Percentiles rank a stretch among this genome's conserved stretches.
Evolutionary conservation across 92 coral and sea anemone species (phyloP).

Genomic region (Paramuricea clavata): DNA sequence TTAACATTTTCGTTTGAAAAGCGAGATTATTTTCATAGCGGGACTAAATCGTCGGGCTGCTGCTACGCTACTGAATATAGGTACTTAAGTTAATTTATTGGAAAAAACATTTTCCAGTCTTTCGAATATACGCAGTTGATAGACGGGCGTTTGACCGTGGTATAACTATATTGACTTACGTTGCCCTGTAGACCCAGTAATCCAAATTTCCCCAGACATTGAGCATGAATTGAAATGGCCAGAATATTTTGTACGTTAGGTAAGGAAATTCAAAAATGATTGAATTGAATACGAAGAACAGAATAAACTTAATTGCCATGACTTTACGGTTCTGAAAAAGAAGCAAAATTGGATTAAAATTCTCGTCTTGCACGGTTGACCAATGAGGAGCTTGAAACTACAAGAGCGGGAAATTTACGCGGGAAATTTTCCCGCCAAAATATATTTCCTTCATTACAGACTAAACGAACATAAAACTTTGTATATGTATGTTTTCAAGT

Average conservation of each 20-base stretch:
- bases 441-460: too few relatives aligned
- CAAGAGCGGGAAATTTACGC: too few relatives aligned
- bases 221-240: conserved; percentile 97
- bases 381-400: neutral
- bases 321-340: conserved; percentile 82
- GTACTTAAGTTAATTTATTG: too few relatives aligned
- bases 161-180: conserved; percentile 92
- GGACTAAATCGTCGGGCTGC: too few relatives aligned
- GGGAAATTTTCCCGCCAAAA: neutral
- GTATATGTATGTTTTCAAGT: too few relatives aligned
- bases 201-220: conserved; percentile 86
- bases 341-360: neutral
- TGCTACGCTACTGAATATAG: too few relatives aligned
- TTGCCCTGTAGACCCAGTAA: conserved; percentile 98
- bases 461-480: too few relatives aligned
- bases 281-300: conserved; percentile 79
- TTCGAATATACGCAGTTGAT: too few relatives aligned
- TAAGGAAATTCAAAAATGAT: conserved; percentile 93
- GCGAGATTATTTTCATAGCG: too few relatives aligned
- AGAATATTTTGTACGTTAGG: conserved; percentile 83
- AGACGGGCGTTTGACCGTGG: too few relatives aligned
- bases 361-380: neutral
- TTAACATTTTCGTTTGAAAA: too few relatives aligned
- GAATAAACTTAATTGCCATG: conserved; percentile 93
- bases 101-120: too few relatives aligned